Evolutionary conservation across 2,888 invertebrate species (phyloP), one percentile per base, ranked within the genome.

Genomic region (Sphinx pinastri): DNA sequence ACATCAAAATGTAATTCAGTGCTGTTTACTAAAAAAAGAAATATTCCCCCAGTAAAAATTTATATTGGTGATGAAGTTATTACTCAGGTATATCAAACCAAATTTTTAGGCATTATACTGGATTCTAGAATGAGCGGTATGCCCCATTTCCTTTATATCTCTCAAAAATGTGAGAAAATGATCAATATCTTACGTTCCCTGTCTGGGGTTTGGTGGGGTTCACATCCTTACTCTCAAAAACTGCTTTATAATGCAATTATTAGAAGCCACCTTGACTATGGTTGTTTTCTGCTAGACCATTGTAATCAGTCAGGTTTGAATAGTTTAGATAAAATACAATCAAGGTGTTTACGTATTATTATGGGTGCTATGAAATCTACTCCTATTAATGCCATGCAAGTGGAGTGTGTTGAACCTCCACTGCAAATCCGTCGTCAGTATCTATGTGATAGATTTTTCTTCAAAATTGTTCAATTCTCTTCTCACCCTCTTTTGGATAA

Each of bases 51-150:
- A n/a, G 8, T 54, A 2, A 14, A 54, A 54, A 54, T 54, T n/a
- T n/a, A 7, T n/a, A 7, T 54, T n/a, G n/a, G n/a, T 8, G n/a
- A 54, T n/a, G n/a, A 54, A 54, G n/a, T 7, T n/a, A 54, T 54
- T n/a, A 10, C 49, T 12, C n/a, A n/a, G 49, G 10, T 49, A n/a
- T 68, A 60, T 12, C n/a, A 51, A 10, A 67, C 70, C 5, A 78
- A 73, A 71, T 79, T 79, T 59, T 45, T 80, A 10, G 77, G 76
- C 0, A 68, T 76, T 1, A 58, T 69, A 13, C 51, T 78, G 1
- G 77, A 78, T 31, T 16, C 63, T 1, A 75, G 68, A 69, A 16
- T 77, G 13, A 60, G 71, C 2, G 73, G 74, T 31, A 8, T 67
- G 3, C 77, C 38, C 38, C 38, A 77, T 54, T 58, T 68, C 45